A percentile compares a stretch with the other conserved stretches of the same genome.
Conservation (phyloP, 1,140 invertebrate genomes). For the Cydia pomonella region DNA sequence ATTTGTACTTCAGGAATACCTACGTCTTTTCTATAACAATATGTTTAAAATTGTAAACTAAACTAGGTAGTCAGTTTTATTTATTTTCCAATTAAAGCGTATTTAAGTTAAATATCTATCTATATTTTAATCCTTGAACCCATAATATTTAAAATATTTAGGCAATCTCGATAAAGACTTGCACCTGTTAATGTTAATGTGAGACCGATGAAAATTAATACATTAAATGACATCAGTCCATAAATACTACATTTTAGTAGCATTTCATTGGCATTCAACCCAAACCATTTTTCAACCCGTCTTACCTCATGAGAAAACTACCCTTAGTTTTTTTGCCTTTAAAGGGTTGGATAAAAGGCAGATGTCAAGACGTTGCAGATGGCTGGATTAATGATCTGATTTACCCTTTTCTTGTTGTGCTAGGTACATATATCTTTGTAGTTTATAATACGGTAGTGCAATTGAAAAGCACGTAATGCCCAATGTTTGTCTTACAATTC, state of each 20-base stretch:
- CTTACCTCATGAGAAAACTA: slow-evolving; percentile 50
- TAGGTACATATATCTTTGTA: slow-evolving; percentile 41
- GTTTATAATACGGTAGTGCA: slow-evolving; percentile 35
- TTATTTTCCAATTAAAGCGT: too few relatives aligned
- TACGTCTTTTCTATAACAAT: too few relatives aligned
- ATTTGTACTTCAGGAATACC: too few relatives aligned
- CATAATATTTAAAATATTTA: neutral
- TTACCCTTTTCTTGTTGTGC: slow-evolving; percentile 42
- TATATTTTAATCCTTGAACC: neutral
- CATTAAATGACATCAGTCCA: neutral
- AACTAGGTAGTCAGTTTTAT: too few relatives aligned
- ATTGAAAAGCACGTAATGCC: neutral
- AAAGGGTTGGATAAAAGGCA: slow-evolving; percentile 56
- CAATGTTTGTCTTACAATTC: slow-evolving; percentile 10
- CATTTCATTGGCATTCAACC: neutral
- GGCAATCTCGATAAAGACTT: neutral
- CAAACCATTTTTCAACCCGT: slow-evolving; percentile 17
- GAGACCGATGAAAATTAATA: neutral
- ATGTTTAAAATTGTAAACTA: too few relatives aligned
- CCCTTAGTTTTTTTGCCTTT: slow-evolving; percentile 47
- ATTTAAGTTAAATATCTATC: too few relatives aligned
- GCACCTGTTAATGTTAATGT: neutral
- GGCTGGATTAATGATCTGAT: slow-evolving; percentile 55
- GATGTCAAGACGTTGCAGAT: slow-evolving; percentile 57
- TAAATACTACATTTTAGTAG: slow-evolving; percentile 14